Percentiles rank a stretch among this genome's conserved stretches.
phyloP scores from a whole-genome alignment of 2,888 invertebrate species.

The Rhimphoctona megacephalus region DNA sequence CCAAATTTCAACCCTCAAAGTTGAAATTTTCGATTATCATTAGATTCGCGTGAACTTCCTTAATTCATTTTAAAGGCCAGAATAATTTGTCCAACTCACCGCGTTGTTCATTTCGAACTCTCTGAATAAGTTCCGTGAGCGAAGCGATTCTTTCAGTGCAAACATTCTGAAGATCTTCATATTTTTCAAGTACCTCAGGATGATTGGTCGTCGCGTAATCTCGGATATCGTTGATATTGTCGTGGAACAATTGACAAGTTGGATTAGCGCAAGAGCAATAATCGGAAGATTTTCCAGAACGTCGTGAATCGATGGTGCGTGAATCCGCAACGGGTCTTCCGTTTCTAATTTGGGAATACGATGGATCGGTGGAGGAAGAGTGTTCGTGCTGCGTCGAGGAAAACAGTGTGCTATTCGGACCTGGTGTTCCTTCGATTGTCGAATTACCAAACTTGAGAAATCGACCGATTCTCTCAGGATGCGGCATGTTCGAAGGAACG shows the following conservation, averaged over 20 bases:
- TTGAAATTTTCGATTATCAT: too few relatives aligned
- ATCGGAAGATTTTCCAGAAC: conserved; percentile 50
- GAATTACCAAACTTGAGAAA: conserved; percentile 70
- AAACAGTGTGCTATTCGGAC: conserved; percentile 42
- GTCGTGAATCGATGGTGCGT: conserved; percentile 11
- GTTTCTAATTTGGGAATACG: conserved; percentile 49
- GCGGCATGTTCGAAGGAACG: conserved; percentile 80
- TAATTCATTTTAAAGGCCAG: background rate
- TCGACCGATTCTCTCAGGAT: conserved; percentile 71
- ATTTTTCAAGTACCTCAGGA: conserved; percentile 82
- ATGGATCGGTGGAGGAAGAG: conserved; percentile 70
- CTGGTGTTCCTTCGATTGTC: background rate
- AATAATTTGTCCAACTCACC: conserved; percentile 67
- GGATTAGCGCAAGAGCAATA: conserved; percentile 79
- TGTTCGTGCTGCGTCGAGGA: conserved; percentile 65
- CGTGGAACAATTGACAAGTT: conserved; percentile 76
- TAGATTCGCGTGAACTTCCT: too few relatives aligned
- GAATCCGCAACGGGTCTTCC: background rate
- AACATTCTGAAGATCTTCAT: conserved; percentile 86
- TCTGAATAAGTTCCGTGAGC: conserved; percentile 86
- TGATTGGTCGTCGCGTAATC: conserved; percentile 73
- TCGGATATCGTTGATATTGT: conserved; percentile 72
- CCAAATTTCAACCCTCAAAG: too few relatives aligned
- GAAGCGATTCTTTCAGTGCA: conserved; percentile 87
- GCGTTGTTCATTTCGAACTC: conserved; percentile 86